Evolutionary conservation across 2,113 vertebrate species (phyloP).

Genomic region (Tympanuchus pallidicinctus): DNA sequence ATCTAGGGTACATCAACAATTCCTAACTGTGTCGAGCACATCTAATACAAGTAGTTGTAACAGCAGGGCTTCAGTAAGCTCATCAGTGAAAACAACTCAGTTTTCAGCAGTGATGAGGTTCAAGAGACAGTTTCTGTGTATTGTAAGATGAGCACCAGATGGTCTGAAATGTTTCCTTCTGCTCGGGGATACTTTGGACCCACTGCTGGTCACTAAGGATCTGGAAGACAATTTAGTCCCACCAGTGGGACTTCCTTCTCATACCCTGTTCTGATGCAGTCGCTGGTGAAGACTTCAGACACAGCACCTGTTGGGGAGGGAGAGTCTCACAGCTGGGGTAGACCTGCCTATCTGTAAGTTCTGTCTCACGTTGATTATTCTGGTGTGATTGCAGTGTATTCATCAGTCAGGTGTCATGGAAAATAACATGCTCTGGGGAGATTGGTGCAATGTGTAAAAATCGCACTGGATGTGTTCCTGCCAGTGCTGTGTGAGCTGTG

Average conservation of each 20-base stretch:
- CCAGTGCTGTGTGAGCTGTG: no score
- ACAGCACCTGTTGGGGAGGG: neutral
- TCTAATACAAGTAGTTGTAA: neutral
- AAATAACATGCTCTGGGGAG: no score
- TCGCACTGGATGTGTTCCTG: no score
- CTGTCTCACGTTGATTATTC: neutral
- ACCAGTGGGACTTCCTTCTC: neutral
- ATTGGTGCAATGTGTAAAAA: no score
- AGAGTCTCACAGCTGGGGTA: neutral
- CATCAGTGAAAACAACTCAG: neutral
- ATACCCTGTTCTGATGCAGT: neutral
- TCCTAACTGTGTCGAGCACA: neutral
- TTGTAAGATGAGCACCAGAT: neutral
- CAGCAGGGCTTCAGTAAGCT: neutral
- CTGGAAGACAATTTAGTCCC: neutral
- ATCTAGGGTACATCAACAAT: neutral
- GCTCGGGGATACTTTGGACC: neutral
- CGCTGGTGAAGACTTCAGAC: neutral
- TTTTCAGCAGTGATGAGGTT: neutral
- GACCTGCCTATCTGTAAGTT: neutral
- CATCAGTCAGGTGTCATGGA: neutral
- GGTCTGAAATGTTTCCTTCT: neutral
- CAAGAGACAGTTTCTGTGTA: neutral
- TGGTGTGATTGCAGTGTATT: neutral
- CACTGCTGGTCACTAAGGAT: neutral